Evolutionary conservation across 1,140 invertebrate genomes (phyloP), one percentile per base, ranked within the genome.

Genomic region (Trichoplusia ni): DNA sequence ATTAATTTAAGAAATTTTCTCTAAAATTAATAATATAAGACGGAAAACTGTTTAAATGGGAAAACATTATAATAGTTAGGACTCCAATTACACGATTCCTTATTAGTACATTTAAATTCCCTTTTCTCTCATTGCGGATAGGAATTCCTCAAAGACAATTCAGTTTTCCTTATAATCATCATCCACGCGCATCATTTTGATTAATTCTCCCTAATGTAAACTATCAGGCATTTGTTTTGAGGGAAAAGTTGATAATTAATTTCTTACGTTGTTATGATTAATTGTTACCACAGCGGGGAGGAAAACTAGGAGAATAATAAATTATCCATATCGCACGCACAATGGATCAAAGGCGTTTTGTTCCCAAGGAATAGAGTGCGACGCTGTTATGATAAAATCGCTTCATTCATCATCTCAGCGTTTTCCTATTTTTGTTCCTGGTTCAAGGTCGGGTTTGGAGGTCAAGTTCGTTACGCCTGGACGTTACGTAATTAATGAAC

Each of bases 201-300:
- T 58, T 27, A 13, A n/a, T 13, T 16, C 31, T 58, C 37, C 5
- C 23, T 29, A 58, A 58, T 18, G 23, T 11, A 11, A 31, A 40
- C 11, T 19, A 6, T 11, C 37, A 33, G 14, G 23, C 23, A 59
- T 59, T 59, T 46, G 40, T 33, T 59, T 27, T 33, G 2, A 21
- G 11, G 27, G n/a, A 46, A 59, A 44, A n/a, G 56, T 31, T 33
- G 44, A 33, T 67, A 60, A 67, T 67, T 67, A 60, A 61, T 67
- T 59, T 53, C 33, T 25, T 61, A 60, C 14, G 16, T 38, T 38
- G 47, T 54, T 19, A 44, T 67, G 58, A 66, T 66, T 66, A 42
- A 66, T 66, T 35, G 37, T 29, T 7, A 25, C 53, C 25, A 35
- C n/a, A 35, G 19, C 27, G 29, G 29, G 25, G 25, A 14, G 27